Evolutionary conservation across 2,888 invertebrate species (phyloP).

Genomic region (Marasmarcha lunaedactyla): DNA sequence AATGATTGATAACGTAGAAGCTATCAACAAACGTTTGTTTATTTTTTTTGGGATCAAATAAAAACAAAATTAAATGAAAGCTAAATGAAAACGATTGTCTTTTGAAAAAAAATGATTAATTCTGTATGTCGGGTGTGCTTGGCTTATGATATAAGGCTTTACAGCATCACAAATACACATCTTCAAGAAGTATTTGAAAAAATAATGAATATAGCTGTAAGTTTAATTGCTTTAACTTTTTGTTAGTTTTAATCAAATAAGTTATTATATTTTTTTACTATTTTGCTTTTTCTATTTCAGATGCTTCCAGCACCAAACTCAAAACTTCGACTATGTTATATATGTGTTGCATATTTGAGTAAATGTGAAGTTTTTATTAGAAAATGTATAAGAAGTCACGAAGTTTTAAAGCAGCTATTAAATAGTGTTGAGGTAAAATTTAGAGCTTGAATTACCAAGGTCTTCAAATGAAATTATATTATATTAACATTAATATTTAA

Average conservation of each 20-base stretch:
- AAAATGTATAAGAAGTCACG: background rate
- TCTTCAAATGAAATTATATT: too few relatives aligned
- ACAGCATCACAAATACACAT: slow-evolving; percentile 21
- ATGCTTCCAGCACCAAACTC: background rate
- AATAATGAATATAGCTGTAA: slow-evolving; percentile 28
- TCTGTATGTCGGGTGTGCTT: slow-evolving; percentile 32
- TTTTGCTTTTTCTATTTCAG: too few relatives aligned
- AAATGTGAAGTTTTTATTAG: background rate
- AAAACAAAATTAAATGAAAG: too few relatives aligned
- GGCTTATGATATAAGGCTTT: slow-evolving; percentile 19
- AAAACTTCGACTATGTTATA: background rate
- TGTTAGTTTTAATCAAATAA: too few relatives aligned
- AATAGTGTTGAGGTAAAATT: too few relatives aligned
- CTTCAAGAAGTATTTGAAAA: slow-evolving; percentile 34
- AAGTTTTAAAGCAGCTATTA: background rate
- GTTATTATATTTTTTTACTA: too few relatives aligned
- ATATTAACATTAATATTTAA: too few relatives aligned
- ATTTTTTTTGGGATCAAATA: too few relatives aligned
- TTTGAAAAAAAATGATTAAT: slow-evolving; percentile 18
- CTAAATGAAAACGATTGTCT: too few relatives aligned
- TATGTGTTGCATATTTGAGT: background rate
- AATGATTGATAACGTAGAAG: too few relatives aligned
- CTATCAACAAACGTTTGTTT: too few relatives aligned
- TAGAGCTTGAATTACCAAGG: too few relatives aligned
- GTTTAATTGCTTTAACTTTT: slow-evolving; percentile 8